Evolutionary conservation across 2,888 invertebrate genomes (phyloP).

Genomic region (Drosophila niveifrons): DNA sequence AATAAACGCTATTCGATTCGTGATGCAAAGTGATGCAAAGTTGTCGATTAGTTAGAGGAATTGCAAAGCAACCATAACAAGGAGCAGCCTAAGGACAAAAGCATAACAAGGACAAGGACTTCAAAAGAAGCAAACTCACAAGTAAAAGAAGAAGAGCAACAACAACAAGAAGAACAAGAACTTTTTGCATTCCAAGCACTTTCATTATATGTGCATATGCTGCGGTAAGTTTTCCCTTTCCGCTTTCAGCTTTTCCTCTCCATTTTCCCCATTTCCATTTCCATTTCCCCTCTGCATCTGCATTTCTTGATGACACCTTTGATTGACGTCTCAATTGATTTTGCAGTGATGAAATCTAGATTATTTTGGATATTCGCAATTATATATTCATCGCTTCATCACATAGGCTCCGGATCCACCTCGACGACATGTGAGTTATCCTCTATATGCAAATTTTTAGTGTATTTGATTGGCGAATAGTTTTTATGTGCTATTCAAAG

Average conservation of each 20-base stretch:
- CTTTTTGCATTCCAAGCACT: constrained; percentile 52
- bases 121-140: constrained; percentile 21
- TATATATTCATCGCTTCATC: constrained; percentile 83
- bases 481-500: too few species aligned
- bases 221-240: constrained; percentile 63
- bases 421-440: constrained; percentile 79
- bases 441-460: too few species aligned
- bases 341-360: constrained; percentile 83
- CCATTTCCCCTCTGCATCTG: not conserved
- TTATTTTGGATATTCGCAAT: constrained; percentile 84
- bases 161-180: constrained; percentile 6
- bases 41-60: constrained; percentile 17
- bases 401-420: constrained; percentile 81
- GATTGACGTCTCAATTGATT: constrained; percentile 27
- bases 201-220: constrained; percentile 67
- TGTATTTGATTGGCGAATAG: too few species aligned
- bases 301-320: not conserved
- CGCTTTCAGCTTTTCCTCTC: not conserved
- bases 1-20: constrained; percentile 12
- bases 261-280: not conserved
- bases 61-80: constrained; percentile 21
- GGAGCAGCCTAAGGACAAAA: not conserved
- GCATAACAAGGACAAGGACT: constrained; percentile 1
- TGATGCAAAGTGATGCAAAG: constrained; percentile 8
- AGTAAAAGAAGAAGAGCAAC: constrained; percentile 2